Base-by-base conservation (phyloP, 2,113 vertebrate species). In the Glaucidium brasilianum region DNA sequence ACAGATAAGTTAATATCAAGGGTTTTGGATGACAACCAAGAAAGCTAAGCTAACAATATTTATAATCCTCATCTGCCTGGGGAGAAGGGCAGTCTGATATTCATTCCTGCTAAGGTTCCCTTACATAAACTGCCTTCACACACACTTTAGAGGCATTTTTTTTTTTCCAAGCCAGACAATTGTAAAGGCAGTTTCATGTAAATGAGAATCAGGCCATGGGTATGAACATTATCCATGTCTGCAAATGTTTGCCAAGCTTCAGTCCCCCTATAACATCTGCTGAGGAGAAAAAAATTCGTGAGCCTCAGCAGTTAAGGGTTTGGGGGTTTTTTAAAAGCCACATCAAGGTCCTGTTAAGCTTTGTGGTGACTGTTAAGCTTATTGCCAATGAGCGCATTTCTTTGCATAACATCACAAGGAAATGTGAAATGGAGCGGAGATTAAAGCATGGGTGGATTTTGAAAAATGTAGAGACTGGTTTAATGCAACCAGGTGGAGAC, bases 381-480 rank as follows among this genome's bases (percentile, higher is more conserved):
- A 45, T 59, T 80, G 92, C 84, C 95, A 95, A 81, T 3, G 71
- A 67, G 32, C n/a, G 15, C 39, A 37, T 96, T 97, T 97, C 94
- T 96, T 94, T 83, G 90, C 90, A 66, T 60, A 60, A 22, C 87
- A 88, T 95, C 72, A 72, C 52, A 66, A 79, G 69, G 85, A 73
- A 84, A 97, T 80, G 82, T 95, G 94, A 94, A 94, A 85, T 50
- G 78, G 93, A 96, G 93, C 64, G 88, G 93, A 91, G 81, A 96
- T 96, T 85, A 50, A 60, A 94, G 77, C 68, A 74, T 0, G 62
- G 59, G 35, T 82, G 76, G 90, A 83, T 96, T 92, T 78, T 97
- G 63, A 84, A 92, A 92, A 92, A 95, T 90, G 95, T 45, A 77
- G 73, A 76, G 22, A 4, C 63, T 45, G 88, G 72, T 93, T 94